Percentiles rank a stretch among this genome's conserved stretches.
These are phyloP conservation scores for Siniperca chuatsi DNA, from an alignment of 2,113 vertebrate species.

Conservation along the genomic window DNA sequence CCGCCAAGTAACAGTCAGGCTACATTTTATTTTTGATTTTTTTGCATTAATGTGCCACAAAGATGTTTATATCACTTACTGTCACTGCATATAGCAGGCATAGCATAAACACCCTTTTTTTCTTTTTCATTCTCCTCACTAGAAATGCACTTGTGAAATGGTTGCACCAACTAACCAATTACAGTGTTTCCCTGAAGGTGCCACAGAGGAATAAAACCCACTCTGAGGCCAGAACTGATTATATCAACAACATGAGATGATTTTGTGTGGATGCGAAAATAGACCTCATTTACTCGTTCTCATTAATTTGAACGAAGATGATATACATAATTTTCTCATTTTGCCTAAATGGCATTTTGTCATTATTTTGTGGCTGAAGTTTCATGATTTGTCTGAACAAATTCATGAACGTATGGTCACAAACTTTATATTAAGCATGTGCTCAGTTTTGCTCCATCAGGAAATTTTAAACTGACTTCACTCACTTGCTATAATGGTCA, in stretches of 20 bases:
- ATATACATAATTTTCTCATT: conserved; percentile 70
- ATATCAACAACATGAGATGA: conserved; percentile 59
- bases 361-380: conserved; percentile 41
- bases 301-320: conserved; percentile 64
- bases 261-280: conserved; percentile 59
- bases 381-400: conserved; percentile 35
- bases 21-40: conserved; percentile 21
- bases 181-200: conserved; percentile 63
- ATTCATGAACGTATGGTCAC: conserved; percentile 18
- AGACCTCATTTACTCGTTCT: conserved; percentile 64
- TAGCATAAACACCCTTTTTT: not conserved
- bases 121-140: not conserved
- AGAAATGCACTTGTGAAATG: conserved; percentile 22
- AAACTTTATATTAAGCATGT: conserved; percentile 36
- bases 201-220: conserved; percentile 59
- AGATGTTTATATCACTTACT: conserved; percentile 4
- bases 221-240: conserved; percentile 56
- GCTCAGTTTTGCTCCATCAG: conserved; percentile 21
- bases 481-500: conserved; percentile 24
- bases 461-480: conserved; percentile 35
- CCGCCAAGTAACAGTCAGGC: not conserved
- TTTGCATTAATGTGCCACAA: conserved; percentile 21
- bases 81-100: not conserved
- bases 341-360: conserved; percentile 47
- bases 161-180: conserved; percentile 60